Conservation (phyloP, 2,888 invertebrate species). For the Ornithoptera priamus region DNA sequence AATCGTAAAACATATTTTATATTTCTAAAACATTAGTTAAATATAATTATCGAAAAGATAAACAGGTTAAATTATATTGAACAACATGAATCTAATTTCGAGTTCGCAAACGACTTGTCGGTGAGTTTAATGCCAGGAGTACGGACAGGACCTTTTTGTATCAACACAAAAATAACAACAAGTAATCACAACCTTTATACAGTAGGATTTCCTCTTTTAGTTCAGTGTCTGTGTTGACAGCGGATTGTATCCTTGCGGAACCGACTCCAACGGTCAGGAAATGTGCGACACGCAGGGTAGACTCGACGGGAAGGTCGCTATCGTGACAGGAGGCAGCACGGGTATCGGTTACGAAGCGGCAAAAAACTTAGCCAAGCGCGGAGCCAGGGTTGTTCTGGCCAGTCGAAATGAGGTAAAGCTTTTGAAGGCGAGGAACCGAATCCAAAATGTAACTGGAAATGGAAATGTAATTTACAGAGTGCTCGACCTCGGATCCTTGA, state of each 20-base stretch:
- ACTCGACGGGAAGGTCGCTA: conserved; percentile 60
- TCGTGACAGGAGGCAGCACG: conserved; percentile 68
- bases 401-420: conserved; percentile 74
- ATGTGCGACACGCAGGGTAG: conserved; percentile 52
- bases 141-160: conserved; percentile 29
- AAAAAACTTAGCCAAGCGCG: conserved; percentile 65
- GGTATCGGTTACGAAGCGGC: conserved; percentile 71
- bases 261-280: neutral
- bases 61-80: too few relatives aligned
- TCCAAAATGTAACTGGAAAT: conserved; percentile 57
- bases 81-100: conserved; percentile 26
- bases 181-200: conserved; percentile 34
- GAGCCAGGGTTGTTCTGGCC: conserved; percentile 74
- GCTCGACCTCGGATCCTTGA: conserved; percentile 68
- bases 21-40: too few relatives aligned
- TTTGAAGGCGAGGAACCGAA: conserved; percentile 53
- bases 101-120: conserved; percentile 19
- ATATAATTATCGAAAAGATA: too few relatives aligned
- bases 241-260: neutral
- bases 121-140: conserved; percentile 33
- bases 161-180: conserved; percentile 37
- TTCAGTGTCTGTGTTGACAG: conserved; percentile 11
- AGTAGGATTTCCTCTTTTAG: conserved; percentile 6
- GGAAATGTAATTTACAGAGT: conserved; percentile 50
- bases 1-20: too few relatives aligned